Percentiles rank a stretch among this genome's conserved stretches.
Conservation (phyloP, 1,140 invertebrate genomes). For the Papilio machaon region DNA sequence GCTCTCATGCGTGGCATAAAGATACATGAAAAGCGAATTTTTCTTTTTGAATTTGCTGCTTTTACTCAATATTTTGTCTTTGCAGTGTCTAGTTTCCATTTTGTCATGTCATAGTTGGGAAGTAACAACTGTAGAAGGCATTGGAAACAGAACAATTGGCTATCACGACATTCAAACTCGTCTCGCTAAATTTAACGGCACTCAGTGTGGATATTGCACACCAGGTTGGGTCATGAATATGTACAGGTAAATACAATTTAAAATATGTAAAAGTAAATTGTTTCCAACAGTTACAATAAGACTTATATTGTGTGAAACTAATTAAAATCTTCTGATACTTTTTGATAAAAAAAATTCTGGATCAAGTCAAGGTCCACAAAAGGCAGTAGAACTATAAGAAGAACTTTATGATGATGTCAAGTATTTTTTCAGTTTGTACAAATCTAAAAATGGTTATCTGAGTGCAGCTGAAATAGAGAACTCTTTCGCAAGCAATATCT, state of each 20-base stretch:
- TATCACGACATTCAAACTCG: slow-evolving; percentile 88
- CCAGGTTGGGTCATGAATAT: slow-evolving; percentile 94
- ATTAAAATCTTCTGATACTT: background rate
- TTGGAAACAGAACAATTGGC: slow-evolving; percentile 86
- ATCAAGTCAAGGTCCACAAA: too few relatives aligned
- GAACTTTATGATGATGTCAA: background rate
- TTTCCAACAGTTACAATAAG: too few relatives aligned
- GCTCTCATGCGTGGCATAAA: too few relatives aligned
- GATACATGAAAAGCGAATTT: too few relatives aligned
- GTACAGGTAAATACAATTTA: slow-evolving; percentile 84
- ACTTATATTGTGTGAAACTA: too few relatives aligned
- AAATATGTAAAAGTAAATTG: background rate
- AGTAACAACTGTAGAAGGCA: slow-evolving; percentile 89
- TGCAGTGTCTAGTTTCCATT: slow-evolving; percentile 86
- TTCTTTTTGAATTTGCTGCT: too few relatives aligned
- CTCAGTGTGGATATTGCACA: slow-evolving; percentile 93
- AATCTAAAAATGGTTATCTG: slow-evolving; percentile 74
- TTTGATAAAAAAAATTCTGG: background rate
- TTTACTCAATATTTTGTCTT: slow-evolving; percentile 2
- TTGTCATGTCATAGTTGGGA: slow-evolving; percentile 87
- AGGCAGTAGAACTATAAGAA: background rate
- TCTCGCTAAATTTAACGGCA: slow-evolving; percentile 88
- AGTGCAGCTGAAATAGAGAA: slow-evolving; percentile 88
- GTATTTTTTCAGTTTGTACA: slow-evolving; percentile 56
- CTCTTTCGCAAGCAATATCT: slow-evolving; percentile 91